Evolutionary conservation across 2,113 vertebrate genomes (phyloP), one percentile per base, ranked within the genome.

Genomic region (Chloroceryle aenea): DNA sequence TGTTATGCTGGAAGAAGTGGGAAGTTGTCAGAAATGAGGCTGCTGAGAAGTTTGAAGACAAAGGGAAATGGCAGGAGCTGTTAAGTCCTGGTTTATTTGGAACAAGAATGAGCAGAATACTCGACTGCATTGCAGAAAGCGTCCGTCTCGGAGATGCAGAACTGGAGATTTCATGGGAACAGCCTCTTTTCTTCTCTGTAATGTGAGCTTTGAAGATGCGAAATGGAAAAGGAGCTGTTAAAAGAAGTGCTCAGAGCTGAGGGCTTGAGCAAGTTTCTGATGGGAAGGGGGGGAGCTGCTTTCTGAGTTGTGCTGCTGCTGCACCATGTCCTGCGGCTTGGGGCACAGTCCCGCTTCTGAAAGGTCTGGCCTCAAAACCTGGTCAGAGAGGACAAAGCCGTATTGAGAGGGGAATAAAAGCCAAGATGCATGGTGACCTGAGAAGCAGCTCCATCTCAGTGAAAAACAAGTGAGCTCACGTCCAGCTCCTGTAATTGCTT

Each of bases 381-480:
- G 52, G 23, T 23, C 62, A 32, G 52, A 63, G 83, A 77, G 82
- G 43, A 87, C 77, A 89, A 85, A 93, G 68, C 68, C 14, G 4
- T 38, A 80, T 61, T 69, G 66, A 93, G 83, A 47, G 36, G 64
- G 52, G 77, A 83, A 89, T 71, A 95, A 95, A 95, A 96, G 72
- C 56, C 36, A 38, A 73, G 82, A 22, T 75, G 26, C 83, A 48
- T 0, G 2, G 17, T 95, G 96, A 94, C 91, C 91, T 80, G 83
- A 94, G 86, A 73, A 96, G 81, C 9, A 72, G 73, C 71, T 93
- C 59, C 62, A 58, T 91, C 93, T 93, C 87, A 78, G 93, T 94
- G 91, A 88, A 91, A 87, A 91, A 94, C 79, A 93, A 88, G 81
- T 14, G 38, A 96, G 96, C 90, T 95, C 61, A 55, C 83, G 93